Evolutionary conservation across 1,140 invertebrate species (phyloP), one percentile per base, ranked within the genome.

Genomic region (Lycorma delicatula): DNA sequence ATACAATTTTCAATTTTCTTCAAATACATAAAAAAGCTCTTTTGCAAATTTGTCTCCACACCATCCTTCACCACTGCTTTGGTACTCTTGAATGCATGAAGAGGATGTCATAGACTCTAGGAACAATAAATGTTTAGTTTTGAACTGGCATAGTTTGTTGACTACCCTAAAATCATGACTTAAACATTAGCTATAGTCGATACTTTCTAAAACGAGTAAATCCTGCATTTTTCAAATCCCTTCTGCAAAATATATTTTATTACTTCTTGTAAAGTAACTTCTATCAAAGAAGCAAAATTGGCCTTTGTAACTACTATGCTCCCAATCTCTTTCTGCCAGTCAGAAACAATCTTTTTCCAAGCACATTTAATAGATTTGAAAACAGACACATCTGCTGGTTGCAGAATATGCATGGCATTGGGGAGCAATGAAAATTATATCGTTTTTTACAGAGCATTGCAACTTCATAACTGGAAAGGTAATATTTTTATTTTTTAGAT

Each of bases 331-430:
- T 3, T 12, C 38, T 5, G 38, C 58, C 61, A 71, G 3, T 58
- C 36, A 26, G 60, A 38, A 7, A 69, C 59, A 53, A 56, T 57
- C 54, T 66, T 63, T 49, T 64, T 64, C 65, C 67, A 72, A 18
- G 53, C 50, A 12, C 41, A 36, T 62, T 71, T 71, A 2, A 69
- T 36, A 11, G 68, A 67, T 23, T 63, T 27, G 63, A 71, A 72
- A 34, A 63, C 63, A 3, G 67, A 58, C 11, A 72, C 68, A 49
- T 74, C 71, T n/a, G 68, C 57, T 23, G 70, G 70, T 50, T 72
- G 70, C 23, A 69, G 49, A 31, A 72, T 68, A 36, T 66, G 64
- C 1, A 68, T 72, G 4, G 66, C 62, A 60, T 74, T 73, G 0
- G 68, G 67, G 59, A 70, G 69, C 7, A 71, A 54, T 1, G 66